A percentile compares a stretch with the other conserved stretches of the same genome.
These are phyloP conservation scores for Tachyglossus aculeatus DNA, from an alignment of 2,797 vertebrate species.

Conservation along the genomic window DNA sequence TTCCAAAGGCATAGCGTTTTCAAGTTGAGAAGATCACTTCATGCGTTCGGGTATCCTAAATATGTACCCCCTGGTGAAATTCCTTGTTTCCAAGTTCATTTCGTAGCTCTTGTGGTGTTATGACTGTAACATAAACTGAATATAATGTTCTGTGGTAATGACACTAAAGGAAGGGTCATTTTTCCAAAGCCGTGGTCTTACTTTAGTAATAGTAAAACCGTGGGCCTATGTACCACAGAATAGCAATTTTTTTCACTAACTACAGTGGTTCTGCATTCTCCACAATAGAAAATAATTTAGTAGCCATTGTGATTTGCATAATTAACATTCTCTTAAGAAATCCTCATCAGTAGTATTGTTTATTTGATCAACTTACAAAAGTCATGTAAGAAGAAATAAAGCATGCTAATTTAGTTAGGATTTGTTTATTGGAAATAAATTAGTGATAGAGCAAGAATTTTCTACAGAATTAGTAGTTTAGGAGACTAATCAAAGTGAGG, in stretches of 20 bases:
- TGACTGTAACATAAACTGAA: background rate
- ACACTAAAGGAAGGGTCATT: slow-evolving; percentile 22
- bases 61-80: background rate
- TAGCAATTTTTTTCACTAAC: slow-evolving; percentile 32
- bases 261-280: slow-evolving; percentile 18
- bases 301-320: slow-evolving; percentile 12
- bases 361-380: background rate
- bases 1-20: background rate
- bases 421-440: background rate
- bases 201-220: slow-evolving; percentile 33
- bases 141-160: slow-evolving; percentile 15
- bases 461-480: background rate
- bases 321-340: background rate
- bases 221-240: slow-evolving; percentile 34
- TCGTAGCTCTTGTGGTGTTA: background rate
- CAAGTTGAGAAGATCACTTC: background rate
- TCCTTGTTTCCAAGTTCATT: background rate
- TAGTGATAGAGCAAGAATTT: background rate
- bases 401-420: background rate
- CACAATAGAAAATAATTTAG: slow-evolving; percentile 19
- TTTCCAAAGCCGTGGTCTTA: slow-evolving; percentile 33
- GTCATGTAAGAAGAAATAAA: background rate
- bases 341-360: background rate
- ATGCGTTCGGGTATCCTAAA: background rate
- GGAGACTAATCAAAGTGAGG: background rate